Evolutionary conservation across 92 coral and sea anemone species (phyloP), one percentile per base, ranked within the genome.

Genomic region (Porites lobata): DNA sequence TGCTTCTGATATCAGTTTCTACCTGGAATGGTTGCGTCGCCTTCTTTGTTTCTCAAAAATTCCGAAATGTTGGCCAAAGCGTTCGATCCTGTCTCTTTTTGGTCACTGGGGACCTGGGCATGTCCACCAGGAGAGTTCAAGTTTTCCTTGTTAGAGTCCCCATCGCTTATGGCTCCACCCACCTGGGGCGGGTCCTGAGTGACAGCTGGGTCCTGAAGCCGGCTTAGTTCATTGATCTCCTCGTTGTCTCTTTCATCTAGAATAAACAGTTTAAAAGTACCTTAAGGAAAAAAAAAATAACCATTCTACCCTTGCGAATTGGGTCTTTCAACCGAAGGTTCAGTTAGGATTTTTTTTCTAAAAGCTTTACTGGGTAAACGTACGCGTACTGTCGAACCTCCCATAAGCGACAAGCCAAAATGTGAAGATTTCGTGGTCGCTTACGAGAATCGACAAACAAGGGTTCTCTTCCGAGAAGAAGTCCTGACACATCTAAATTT

Each of bases 161-260:
- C 74, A 12, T 20, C 87, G 26, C 74, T 84, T 22, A 74, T 62
- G 19, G 80, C 12, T 0, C 64, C 80, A 50, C 78, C 87, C 2
- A 75, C 87, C 74, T 64, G 80, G 1, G 61, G 61, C 15, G 72
- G 51, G 6, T 84, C 87, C 56, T 84, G 87, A 38, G 8, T 57
- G 9, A 38, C 47, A 38, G 57, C 67, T 9, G 87, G 80, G 74
- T 84, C 87, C 73, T 84, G 87, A 4, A 84, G 73, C n/a, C 87
- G 73, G 26, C 87, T 84, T 7, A 84, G 87, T 62, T 73, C 87
- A 65, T 74, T 74, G 62, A 84, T 84, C 18, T 84, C 87, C 14
- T 84, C 87, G 56, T 26, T 84, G 72, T 84, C 87, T 61, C 21
- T 51, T 62, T 84, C 80, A 64, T 84, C 87, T 82, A 18, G 3